Conservation (phyloP, 2,888 invertebrate species). For the Sphecodes monilicornis region DNA sequence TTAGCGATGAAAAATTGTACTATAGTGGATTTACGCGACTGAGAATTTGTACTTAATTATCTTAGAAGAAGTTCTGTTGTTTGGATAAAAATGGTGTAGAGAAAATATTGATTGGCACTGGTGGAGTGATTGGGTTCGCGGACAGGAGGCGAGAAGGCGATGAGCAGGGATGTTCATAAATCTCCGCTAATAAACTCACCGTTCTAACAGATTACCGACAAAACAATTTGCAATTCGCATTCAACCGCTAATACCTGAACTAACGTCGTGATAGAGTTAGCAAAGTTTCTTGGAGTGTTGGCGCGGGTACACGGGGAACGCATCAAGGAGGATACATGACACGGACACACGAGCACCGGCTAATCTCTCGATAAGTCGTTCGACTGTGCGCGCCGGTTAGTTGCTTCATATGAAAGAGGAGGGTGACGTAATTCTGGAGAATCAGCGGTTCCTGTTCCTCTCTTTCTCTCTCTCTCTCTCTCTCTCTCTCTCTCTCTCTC, state of each 20-base stretch:
- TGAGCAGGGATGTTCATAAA: neutral
- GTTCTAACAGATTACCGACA: constrained; percentile 49
- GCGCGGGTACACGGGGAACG: constrained; percentile 38
- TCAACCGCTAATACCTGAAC: constrained; percentile 35
- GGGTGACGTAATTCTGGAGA: constrained; percentile 43
- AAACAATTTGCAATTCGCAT: constrained; percentile 50
- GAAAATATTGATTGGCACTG: neutral
- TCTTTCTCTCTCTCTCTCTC: neutral
- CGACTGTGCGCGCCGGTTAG: constrained; percentile 35
- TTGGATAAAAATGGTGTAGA: neutral
- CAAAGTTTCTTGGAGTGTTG: constrained; percentile 55
- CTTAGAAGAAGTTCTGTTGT: neutral
- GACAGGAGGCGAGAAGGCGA: neutral
- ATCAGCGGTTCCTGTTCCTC: constrained; percentile 46
- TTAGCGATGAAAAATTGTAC: too few species aligned
- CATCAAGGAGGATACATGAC: constrained; percentile 37
- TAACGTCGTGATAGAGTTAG: constrained; percentile 51
- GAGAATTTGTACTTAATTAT: too few species aligned
- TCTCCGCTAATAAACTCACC: constrained; percentile 33
- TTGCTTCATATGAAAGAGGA: constrained; percentile 56
- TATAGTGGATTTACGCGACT: too few species aligned
- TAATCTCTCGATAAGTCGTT: constrained; percentile 63
- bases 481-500: neutral
- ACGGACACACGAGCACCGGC: constrained; percentile 44
- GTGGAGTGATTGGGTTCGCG: neutral